Base-by-base conservation (phyloP, 1,140 invertebrate species). In the Drosophila sturtevanti region DNA sequence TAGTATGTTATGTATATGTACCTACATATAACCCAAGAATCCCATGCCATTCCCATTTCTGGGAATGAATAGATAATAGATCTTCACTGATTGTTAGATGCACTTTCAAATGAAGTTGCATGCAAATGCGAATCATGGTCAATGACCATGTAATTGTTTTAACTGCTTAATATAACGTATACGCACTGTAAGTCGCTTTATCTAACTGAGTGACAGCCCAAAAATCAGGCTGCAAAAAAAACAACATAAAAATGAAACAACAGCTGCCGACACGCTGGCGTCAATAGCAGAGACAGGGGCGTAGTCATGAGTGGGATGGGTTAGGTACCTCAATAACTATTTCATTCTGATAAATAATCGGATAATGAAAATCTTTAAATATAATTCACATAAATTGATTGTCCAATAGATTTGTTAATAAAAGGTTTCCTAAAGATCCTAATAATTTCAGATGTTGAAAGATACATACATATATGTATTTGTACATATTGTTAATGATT, bases 91-190 rank as follows among this genome's bases (percentile, higher is more conserved):
- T 68, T 64, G 48, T 75, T 52, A 52, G 66, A 77, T 62, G 73
- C 41, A 62, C 18, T 64, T 64, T 55, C 38, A 27, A 60, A 64
- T 68, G 65, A 65, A 60, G 73, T 71, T 21, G 55, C 77, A 77
- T 77, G 74, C 73, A 71, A 77, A 77, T 77, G 24, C 10, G 22
- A 9, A 31, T 41, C 22, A 55, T 70, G 73, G 60, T 67, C 66
- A 67, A 34, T 70, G 74, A 68, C 74, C 74, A 77, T 77, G 73
- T 70, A 76, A 76, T 76, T 76, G 72, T 76, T 63, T 70, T 75
- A 77, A 64, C 74, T 76, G 72, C 72, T 76, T 78, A 52, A 76
- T 75, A 81, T 86, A 70, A 87, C 62, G 82, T 75, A 87, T 87
- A 86, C 82, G 81, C 75, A 86, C 34, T 12, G 74, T 31, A 44